Conservation (phyloP, 2,888 invertebrate genomes). For the Cheilosia pagana region DNA sequence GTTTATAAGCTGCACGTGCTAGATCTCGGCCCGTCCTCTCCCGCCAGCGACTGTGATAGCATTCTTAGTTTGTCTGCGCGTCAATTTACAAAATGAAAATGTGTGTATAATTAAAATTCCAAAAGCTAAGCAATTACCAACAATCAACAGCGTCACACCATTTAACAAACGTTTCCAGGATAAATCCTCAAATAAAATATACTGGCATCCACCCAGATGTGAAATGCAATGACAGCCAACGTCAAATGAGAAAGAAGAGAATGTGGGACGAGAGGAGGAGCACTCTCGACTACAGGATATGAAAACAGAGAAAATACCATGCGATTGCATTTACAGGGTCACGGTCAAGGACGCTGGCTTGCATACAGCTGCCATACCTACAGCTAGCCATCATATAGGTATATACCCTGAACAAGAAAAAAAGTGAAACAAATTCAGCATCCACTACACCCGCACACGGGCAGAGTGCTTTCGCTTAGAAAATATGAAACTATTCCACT, state of each 20-base stretch:
- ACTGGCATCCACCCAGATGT: constrained; percentile 61
- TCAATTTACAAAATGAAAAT: constrained; percentile 25
- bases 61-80: constrained; percentile 7
- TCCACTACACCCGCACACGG: constrained; percentile 54
- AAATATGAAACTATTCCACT: constrained; percentile 68
- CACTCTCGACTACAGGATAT: constrained; percentile 45
- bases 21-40: not conserved
- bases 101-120: constrained; percentile 54
- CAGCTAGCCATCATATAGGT: not conserved
- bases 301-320: constrained; percentile 68
- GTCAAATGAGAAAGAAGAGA: constrained; percentile 49
- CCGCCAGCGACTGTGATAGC: not conserved
- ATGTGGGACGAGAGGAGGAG: not conserved
- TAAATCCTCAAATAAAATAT: constrained; percentile 38
- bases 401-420: constrained; percentile 4
- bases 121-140: constrained; percentile 60
- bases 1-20: constrained; percentile 9
- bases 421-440: constrained; percentile 42
- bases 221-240: constrained; percentile 63
- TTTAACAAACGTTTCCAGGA: constrained; percentile 46
- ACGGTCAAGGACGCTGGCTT: constrained; percentile 64
- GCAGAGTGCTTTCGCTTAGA: constrained; percentile 56
- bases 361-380: constrained; percentile 32
- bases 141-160: constrained; percentile 46
- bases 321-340: constrained; percentile 68